Evolutionary conservation across 2,113 vertebrate genomes (phyloP).

Genomic region (Triplophysa tibetana): DNA sequence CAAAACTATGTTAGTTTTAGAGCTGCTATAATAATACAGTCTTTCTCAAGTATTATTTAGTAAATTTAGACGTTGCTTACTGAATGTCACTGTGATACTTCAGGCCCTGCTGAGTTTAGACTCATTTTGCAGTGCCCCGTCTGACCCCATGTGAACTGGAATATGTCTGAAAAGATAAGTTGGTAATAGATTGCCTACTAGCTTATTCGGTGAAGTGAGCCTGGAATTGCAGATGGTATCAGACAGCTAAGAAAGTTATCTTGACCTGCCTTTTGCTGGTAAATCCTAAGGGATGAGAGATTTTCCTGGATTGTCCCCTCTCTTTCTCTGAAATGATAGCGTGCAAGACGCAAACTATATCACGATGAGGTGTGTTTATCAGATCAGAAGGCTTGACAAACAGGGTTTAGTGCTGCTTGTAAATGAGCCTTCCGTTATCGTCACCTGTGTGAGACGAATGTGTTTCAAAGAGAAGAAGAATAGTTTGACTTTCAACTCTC

Average conservation of each 20-base stretch:
- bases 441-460: neutral
- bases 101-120: constrained; percentile 4
- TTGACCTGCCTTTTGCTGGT: constrained; percentile 37
- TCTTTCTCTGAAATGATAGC: constrained; percentile 7
- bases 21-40: too few relatives aligned
- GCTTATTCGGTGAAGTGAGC: constrained; percentile 44
- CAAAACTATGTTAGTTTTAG: too few relatives aligned
- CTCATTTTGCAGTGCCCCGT: constrained; percentile 12
- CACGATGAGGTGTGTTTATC: neutral
- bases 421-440: constrained; percentile 22
- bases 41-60: neutral
- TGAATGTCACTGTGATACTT: constrained; percentile 8
- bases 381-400: constrained; percentile 34
- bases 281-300: constrained; percentile 46
- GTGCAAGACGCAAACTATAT: neutral
- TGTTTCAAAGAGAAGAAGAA: constrained; percentile 5
- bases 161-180: constrained; percentile 43
- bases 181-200: constrained; percentile 33
- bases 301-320: constrained; percentile 20
- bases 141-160: constrained; percentile 31
- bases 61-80: neutral
- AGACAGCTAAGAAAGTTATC: constrained; percentile 42
- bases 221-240: constrained; percentile 60
- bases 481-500: neutral
- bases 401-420: neutral